A percentile compares a stretch with the other conserved stretches of the same genome.
These are phyloP conservation scores for Neodiprion virginianus DNA, from an alignment of 1,140 invertebrate genomes.

Conservation along the genomic window DNA sequence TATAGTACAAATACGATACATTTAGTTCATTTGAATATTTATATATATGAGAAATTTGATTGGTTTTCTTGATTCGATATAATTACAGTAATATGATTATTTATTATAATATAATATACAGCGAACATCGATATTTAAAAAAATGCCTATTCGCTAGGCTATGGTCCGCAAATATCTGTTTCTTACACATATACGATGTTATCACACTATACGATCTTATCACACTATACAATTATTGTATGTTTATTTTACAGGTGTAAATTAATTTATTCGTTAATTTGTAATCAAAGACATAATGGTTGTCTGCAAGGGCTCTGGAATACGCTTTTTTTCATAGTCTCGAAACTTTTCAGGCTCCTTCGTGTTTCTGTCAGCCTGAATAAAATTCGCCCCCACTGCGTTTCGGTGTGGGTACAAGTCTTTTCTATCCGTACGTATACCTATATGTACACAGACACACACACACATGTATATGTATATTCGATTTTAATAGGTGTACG, in stretches of 20 bases:
- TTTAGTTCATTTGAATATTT: neutral
- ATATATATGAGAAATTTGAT: constrained; percentile 3
- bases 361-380: too few species aligned
- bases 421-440: too few species aligned
- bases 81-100: constrained; percentile 5
- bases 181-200: constrained; percentile 17
- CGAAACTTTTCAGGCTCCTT: too few species aligned
- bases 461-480: too few species aligned
- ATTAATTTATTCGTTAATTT: neutral
- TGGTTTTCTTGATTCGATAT: constrained; percentile 9
- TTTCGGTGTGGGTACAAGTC: too few species aligned
- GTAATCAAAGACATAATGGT: neutral
- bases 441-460: too few species aligned
- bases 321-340: neutral
- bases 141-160: constrained; percentile 41
- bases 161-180: constrained; percentile 35
- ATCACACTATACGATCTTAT: constrained; percentile 19
- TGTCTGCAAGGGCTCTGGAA: neutral
- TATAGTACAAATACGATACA: constrained; percentile 15
- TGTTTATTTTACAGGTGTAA: neutral
- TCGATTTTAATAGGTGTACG: too few species aligned
- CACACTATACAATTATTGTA: constrained; percentile 3
- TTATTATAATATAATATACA: constrained; percentile 10
- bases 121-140: constrained; percentile 40
- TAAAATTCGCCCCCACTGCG: too few species aligned